Base-by-base conservation (phyloP, 2,113 vertebrate genomes). In the Pollachius pollachius region DNA sequence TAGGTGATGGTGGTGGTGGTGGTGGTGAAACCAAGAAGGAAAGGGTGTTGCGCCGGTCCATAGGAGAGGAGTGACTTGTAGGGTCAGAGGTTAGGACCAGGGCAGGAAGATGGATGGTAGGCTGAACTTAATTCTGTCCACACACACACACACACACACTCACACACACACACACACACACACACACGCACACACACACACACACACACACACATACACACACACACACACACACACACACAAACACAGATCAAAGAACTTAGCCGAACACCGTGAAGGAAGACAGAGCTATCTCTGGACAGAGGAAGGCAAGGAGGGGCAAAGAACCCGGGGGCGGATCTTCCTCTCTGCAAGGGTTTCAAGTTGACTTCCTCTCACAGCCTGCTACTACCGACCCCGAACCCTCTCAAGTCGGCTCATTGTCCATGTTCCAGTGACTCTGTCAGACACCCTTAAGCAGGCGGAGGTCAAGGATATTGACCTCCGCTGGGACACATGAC, bases 361-460 rank as follows among this genome's bases (percentile, higher is more conserved):
- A 84, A 89, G 79, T 83, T 83, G 81, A 89, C 82, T 87, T 91
- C 90, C 88, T 88, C 85, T 88, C 77, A 69, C 71, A 74, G 74
- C 77, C 67, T 64, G 27, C 61, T 62, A 76, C 79, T 34, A 34
- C 30, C 30, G 30, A 34, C 30, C 30, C 30, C 4, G 6, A 34
- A 2, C 30, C 4, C 30, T 34, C 30, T 34, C 3, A 5, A 1
- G 30, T 30, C 66, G 54, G 71, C 71, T 67, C 67, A 78, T 78
- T 88, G 88, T 86, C 86, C 78, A 81, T 89, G 80, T 85, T 76
- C 77, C 68, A 65, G 79, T 88, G 83, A 87, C 48, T 62, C 70
- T 52, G 12, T 23, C 67, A 77, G 67, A 64, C 71, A 70, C 23
- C 9, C 15, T 65, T 70, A 69, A 62, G 30, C 62, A 63, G 64